These are phyloP conservation scores for Climacteris rufus DNA, from an alignment of 2,113 vertebrate species.

Conservation along the genomic window DNA sequence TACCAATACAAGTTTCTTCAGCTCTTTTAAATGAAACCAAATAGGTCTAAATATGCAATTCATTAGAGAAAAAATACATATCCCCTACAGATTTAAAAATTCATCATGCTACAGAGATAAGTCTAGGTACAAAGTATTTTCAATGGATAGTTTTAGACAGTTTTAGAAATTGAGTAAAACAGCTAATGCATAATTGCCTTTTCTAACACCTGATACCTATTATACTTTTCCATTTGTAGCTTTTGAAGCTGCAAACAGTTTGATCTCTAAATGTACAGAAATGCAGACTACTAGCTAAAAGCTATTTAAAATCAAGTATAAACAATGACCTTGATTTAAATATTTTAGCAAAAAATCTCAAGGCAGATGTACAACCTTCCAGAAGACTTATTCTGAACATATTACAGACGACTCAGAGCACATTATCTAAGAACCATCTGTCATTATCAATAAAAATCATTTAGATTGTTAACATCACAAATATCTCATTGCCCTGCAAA, in stretches of 20 bases:
- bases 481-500: slow-evolving; percentile 5
- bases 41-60: slow-evolving; percentile 35
- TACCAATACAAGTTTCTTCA: background rate
- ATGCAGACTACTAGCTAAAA: slow-evolving; percentile 14
- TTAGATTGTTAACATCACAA: slow-evolving; percentile 38
- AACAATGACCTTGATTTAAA: slow-evolving; percentile 41
- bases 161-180: slow-evolving; percentile 46
- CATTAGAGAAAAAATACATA: slow-evolving; percentile 38
- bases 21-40: background rate
- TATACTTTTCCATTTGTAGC: slow-evolving; percentile 36
- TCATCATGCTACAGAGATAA: slow-evolving; percentile 27
- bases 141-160: slow-evolving; percentile 40
- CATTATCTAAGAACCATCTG: slow-evolving; percentile 52
- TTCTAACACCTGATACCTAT: slow-evolving; percentile 59
- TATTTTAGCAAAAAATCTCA: slow-evolving; percentile 13
- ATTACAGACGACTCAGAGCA: background rate
- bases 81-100: slow-evolving; percentile 9
- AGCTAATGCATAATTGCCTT: slow-evolving; percentile 43
- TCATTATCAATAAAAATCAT: slow-evolving; percentile 45
- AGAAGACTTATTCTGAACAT: slow-evolving; percentile 37
- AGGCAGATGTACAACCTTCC: slow-evolving; percentile 54
- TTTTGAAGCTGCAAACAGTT: slow-evolving; percentile 31
- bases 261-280: slow-evolving; percentile 32
- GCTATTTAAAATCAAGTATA: slow-evolving; percentile 30
- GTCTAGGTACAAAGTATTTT: slow-evolving; percentile 18